Evolutionary conservation across 2,888 invertebrate species (phyloP).

Genomic region (Argyra leucocephala): DNA sequence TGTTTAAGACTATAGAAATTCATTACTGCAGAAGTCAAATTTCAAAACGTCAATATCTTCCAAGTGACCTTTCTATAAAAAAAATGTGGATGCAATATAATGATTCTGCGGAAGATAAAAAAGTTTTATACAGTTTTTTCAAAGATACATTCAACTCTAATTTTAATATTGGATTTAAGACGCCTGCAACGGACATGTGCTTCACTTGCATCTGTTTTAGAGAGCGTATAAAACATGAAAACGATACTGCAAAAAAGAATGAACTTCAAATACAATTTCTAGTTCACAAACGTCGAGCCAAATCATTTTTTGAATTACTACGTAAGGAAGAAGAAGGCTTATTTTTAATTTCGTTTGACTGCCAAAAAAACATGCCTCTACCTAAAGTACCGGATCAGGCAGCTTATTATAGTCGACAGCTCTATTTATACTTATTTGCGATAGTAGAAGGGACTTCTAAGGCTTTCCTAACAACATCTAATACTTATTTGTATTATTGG

Average conservation of each 20-base stretch:
- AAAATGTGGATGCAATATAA: constrained; percentile 14
- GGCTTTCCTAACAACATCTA: constrained; percentile 22
- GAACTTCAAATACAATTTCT: constrained; percentile 17
- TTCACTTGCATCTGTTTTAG: constrained; percentile 16
- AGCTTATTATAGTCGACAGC: constrained; percentile 30
- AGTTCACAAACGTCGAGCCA: constrained; percentile 25
- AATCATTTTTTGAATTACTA: constrained; percentile 25
- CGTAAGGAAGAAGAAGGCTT: constrained; percentile 21
- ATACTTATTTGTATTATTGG: constrained; percentile 25
- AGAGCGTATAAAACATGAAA: constrained; percentile 14
- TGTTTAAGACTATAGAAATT: constrained; percentile 23
- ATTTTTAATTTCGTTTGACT: constrained; percentile 29
- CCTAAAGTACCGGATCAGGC: constrained; percentile 31
- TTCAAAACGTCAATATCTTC: constrained; percentile 19
- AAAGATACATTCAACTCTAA: constrained; percentile 20
- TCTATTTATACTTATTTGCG: constrained; percentile 29
- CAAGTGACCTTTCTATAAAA: constrained; percentile 21
- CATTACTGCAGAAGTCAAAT: constrained; percentile 25
- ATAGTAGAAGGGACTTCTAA: constrained; percentile 26
- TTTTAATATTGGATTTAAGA: constrained; percentile 24
- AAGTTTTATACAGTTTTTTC: constrained; percentile 17
- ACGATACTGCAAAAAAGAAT: constrained; percentile 10
- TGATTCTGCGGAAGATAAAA: constrained; percentile 7
- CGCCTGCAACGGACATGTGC: constrained; percentile 21
- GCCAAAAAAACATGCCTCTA: constrained; percentile 30